phyloP scores from a whole-genome alignment of 2,888 invertebrate genomes.

The Nephrocerus scutellatus region DNA sequence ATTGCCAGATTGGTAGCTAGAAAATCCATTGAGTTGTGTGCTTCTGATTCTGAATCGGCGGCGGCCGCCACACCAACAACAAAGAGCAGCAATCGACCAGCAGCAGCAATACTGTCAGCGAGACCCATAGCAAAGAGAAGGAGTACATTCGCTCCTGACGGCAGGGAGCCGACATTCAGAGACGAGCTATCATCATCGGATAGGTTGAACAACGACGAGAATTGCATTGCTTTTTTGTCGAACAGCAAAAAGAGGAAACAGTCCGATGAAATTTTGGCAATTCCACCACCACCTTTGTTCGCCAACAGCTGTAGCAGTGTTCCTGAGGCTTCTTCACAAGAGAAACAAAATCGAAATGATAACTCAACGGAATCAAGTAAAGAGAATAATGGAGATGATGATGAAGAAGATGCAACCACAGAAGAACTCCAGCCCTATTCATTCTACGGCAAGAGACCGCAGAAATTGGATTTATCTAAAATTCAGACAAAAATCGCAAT shows the following conservation, averaged over 20 bases:
- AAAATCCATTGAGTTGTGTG: constrained; percentile 28
- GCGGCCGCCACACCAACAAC: too few species aligned
- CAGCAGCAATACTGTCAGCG: too few species aligned
- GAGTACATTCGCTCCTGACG: too few species aligned
- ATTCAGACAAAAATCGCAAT: constrained; percentile 31
- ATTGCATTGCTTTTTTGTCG: constrained; percentile 9
- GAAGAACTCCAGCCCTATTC: constrained; percentile 20
- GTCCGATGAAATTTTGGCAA: constrained; percentile 17
- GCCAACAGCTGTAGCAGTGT: not conserved
- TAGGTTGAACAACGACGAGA: constrained; percentile 9
- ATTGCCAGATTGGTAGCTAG: constrained; percentile 30
- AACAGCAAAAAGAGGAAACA: constrained; percentile 16
- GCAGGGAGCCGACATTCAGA: too few species aligned
- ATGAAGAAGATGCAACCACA: constrained; percentile 5
- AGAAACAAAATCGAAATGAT: not conserved
- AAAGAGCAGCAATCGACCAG: too few species aligned
- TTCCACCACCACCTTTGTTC: not conserved
- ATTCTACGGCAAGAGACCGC: constrained; percentile 24
- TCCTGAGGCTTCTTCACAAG: not conserved
- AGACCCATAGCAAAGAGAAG: too few species aligned
- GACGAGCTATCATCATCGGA: not conserved
- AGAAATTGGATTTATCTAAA: constrained; percentile 27
- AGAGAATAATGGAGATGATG: not conserved
- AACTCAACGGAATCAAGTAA: not conserved
- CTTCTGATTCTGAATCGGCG: too few species aligned